Evolutionary conservation across 2,797 vertebrate species (phyloP), one percentile per base, ranked within the genome.

Genomic region (Phoxinus dragarum): DNA sequence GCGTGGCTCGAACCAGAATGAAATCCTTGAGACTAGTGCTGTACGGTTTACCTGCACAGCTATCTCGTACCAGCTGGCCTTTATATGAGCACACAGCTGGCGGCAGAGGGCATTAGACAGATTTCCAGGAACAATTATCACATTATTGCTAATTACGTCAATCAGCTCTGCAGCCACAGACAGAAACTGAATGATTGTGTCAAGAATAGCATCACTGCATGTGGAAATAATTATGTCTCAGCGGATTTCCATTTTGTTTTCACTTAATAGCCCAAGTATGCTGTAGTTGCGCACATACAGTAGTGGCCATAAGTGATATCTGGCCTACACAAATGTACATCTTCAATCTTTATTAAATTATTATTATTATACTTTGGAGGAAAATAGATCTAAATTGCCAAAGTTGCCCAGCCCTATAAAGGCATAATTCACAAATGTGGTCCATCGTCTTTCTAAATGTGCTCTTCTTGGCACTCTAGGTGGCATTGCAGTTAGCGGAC

Each of bases 121-220:
- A 68, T 69, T 86, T 88, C 89, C 88, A 88, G 86, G 84, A 89
- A 81, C 87, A 89, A 89, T 91, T 90, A 88, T 87, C 86, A 61
- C 23, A 81, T 83, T 82, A 86, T 64, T 1, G 27, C 82, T 81
- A 87, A 80, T 61, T 64, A 82, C 59, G 88, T 88, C 90, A 87
- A 80, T 83, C 84, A 80, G 59, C 80, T 49, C 66, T n/a, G 19
- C 64, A 67, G 36, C 40, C 64, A 83, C 56, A 67, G 31, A 36
- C 47, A 83, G 80, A 82, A 72, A 68, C 38, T 17, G 49, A 84
- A 67, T 23, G 17, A 59, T 12, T 59, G 66, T 67, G 34, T 68
- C 64, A 71, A 74, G 19, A 85, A 72, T 84, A 80, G 54, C 49
- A 42, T 47, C 47, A 73, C n/a, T 36, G n/a, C 80, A 49, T 69